Base-by-base conservation (phyloP, 2,797 vertebrate genomes). In the Zonotrichia albicollis region DNA sequence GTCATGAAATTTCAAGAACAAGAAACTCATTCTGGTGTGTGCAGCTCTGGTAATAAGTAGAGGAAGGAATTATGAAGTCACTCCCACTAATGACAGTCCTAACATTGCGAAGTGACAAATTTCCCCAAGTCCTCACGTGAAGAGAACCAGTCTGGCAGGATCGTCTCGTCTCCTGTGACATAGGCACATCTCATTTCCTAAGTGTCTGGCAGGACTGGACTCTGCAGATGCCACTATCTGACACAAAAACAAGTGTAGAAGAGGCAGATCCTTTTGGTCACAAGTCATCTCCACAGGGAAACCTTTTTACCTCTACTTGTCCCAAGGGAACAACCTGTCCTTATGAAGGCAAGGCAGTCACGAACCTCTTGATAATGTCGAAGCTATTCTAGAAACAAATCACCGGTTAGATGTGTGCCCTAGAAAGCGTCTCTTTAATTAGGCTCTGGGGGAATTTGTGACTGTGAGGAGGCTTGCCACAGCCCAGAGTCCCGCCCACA, bases 401-500 rank as follows among this genome's bases (percentile, higher is more conserved):
- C 53, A 53, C 16, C 0, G 2, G 34, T 79, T 85, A 92, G 62
- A 67, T 26, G 36, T 5, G 54, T 92, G 94, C 90, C 94, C 94
- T 65, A 91, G 67, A 93, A 96, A 91, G 54, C 68, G 1, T 68
- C 80, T 68, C 87, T 94, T 87, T 94, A 94, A 95, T 93, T 88
- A 83, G 34, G 46, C 60, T 93, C 53, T 2, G 11, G 57, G 30
- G 74, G 48, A 94, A 76, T 88, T 26, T 57, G 27, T 79, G 94
- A 77, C 89, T 87, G 21, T 4, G 5, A 93, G 81, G 77, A 88
- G 78, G 87, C 36, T 26, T 0, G 0, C 46, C 8, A 3, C 53
- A 74, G 83, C 32, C 70, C 6, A 53, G 5, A 53, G 77, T 43
- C 42, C 89, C 9, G 0, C 88, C 94, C 72, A 75, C 74, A 68